These are phyloP conservation scores for Thalassoma bifasciatum DNA, from an alignment of 2,113 vertebrate species.

Conservation along the genomic window DNA sequence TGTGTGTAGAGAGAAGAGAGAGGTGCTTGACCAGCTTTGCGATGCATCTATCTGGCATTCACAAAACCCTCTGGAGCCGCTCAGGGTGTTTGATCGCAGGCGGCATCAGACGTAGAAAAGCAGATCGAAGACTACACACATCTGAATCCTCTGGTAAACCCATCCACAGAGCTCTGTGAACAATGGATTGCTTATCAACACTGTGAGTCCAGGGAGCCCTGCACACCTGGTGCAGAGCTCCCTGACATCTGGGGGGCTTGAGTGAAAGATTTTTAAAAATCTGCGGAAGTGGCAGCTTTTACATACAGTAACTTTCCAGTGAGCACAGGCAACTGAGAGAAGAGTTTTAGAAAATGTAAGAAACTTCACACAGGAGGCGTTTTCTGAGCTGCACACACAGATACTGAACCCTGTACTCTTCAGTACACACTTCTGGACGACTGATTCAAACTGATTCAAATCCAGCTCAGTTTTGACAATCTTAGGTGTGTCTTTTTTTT, in stretches of 20 bases:
- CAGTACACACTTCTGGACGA: too few species aligned
- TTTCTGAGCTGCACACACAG: slow-evolving; percentile 1
- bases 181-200: too few species aligned
- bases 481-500: too few species aligned
- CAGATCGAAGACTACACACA: neutral
- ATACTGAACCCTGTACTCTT: too few species aligned
- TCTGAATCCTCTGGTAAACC: neutral
- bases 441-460: too few species aligned
- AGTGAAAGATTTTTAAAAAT: neutral
- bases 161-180: slow-evolving; percentile 8
- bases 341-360: neutral
- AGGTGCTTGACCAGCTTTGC: neutral
- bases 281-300: neutral
- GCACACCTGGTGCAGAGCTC: neutral
- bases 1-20: neutral
- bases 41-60: neutral
- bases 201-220: too few species aligned
- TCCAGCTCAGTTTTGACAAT: too few species aligned
- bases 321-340: slow-evolving; percentile 1
- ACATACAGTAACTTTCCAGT: neutral
- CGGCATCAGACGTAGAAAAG: slow-evolving; percentile 8
- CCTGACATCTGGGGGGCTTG: neutral
- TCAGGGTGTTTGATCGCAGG: slow-evolving; percentile 3
- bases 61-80: neutral
- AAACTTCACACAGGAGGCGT: neutral